phyloP scores from a whole-genome alignment of 1,140 invertebrate species.

The Heliconius congener region DNA sequence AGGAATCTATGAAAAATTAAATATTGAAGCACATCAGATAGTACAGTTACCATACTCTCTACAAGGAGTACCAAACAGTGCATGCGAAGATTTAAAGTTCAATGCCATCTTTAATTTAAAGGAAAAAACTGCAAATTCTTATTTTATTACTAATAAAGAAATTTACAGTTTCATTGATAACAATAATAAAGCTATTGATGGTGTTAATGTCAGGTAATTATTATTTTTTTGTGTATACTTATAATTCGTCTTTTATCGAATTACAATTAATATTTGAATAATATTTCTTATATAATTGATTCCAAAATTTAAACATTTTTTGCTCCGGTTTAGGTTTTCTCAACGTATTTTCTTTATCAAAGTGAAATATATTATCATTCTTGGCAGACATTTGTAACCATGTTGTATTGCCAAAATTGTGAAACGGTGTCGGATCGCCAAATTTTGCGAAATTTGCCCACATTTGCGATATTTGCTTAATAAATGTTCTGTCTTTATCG shows the following conservation, averaged over 20 bases:
- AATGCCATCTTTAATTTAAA: constrained; percentile 52
- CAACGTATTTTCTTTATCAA: constrained; percentile 52
- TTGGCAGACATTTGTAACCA: constrained; percentile 57
- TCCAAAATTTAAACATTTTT: constrained; percentile 64
- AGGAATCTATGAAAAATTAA: constrained; percentile 60
- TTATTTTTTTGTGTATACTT: background rate
- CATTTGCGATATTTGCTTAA: constrained; percentile 63
- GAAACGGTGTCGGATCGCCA: constrained; percentile 62
- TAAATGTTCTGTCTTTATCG: constrained; percentile 58
- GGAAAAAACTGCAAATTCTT: constrained; percentile 73
- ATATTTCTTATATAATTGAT: constrained; percentile 56
- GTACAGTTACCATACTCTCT: constrained; percentile 60
- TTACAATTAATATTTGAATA: constrained; percentile 51
- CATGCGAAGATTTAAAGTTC: constrained; percentile 50
- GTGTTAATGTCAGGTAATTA: constrained; percentile 63
- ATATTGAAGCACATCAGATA: constrained; percentile 50
- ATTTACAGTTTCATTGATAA: constrained; percentile 65
- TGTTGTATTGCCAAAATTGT: constrained; percentile 39
- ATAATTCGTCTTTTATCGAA: constrained; percentile 43
- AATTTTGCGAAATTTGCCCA: constrained; percentile 79
- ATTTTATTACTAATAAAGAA: constrained; percentile 67
- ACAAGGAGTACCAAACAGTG: constrained; percentile 47
- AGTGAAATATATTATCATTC: constrained; percentile 54
- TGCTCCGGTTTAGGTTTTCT: constrained; percentile 48
- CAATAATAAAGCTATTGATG: constrained; percentile 70